These are phyloP conservation scores for Chrysolina haemoptera DNA, from an alignment of 2,888 invertebrate species.

Conservation along the genomic window DNA sequence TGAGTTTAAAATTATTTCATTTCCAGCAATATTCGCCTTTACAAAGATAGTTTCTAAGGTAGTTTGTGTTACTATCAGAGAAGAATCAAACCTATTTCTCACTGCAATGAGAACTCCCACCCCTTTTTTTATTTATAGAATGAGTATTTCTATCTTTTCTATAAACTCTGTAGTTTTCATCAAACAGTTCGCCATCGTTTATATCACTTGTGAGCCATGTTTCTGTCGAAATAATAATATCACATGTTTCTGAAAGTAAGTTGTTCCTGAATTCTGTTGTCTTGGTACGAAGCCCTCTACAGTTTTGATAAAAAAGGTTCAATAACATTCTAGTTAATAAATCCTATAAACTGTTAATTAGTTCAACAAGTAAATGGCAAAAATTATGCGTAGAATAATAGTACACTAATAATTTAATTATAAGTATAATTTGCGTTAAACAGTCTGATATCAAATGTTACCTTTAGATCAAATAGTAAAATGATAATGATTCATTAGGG, in stretches of 20 bases:
- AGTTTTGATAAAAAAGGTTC: background rate
- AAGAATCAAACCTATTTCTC: background rate
- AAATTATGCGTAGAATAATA: background rate
- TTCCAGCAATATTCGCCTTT: background rate
- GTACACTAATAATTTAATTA: too few species aligned
- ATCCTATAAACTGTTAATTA: background rate
- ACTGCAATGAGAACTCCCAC: background rate
- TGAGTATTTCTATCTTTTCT: too few species aligned
- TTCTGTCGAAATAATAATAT: background rate
- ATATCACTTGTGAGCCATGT: background rate
- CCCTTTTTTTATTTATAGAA: too few species aligned
- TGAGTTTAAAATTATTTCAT: background rate
- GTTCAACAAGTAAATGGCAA: background rate
- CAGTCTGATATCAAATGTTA: too few species aligned
- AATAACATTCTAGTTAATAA: background rate
- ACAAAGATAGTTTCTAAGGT: background rate
- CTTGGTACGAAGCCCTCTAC: too few species aligned
- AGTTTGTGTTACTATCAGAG: background rate
- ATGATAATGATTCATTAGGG: background rate
- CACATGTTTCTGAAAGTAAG: background rate
- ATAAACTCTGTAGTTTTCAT: background rate
- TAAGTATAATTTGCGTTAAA: too few species aligned
- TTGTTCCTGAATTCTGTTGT: background rate
- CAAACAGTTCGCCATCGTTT: background rate
- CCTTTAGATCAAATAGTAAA: too few species aligned